Base-by-base conservation (phyloP, 2,797 vertebrate genomes). In the Protonibea diacanthus region DNA sequence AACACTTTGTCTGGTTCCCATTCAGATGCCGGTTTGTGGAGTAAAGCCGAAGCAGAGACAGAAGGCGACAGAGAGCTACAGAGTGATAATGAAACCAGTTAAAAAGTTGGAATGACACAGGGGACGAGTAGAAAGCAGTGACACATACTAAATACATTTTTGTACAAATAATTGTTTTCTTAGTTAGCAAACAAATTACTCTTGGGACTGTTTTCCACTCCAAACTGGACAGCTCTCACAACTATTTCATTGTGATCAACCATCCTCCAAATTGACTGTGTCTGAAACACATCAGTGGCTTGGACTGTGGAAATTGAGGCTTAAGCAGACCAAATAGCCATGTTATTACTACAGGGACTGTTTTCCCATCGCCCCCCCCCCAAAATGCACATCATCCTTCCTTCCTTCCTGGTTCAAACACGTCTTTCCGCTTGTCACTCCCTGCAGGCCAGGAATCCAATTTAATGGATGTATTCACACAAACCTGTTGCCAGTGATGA, bases 391-490 rank as follows among this genome's bases (percentile, higher is more conserved):
- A 81, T 92, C 88, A 89, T 88, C 84, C 88, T 68, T 79, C 73
- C 88, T 68, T 79, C 73, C 87, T 87, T 81, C 83, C 80, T 76
- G 89, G 86, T 89, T 89, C 73, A 89, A 92, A 92, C 76, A 79
- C 76, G 85, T 79, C 75, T 87, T 89, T 86, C 71, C 48, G 56
- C 83, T 86, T 90, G 89, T 91, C 90, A 88, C 70, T 92, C 91
- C 91, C 91, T 88, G 73, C 83, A 89, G 93, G 89, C 90, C 88
- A 78, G 80, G 80, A 94, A 95, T 94, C 93, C 90, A 95, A 95
- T 95, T 94, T 95, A 94, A 93, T 94, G 93, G 92, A 91, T 92
- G 88, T 92, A 93, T 91, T 93, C 94, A 92, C 92, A 91, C 82
- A 78, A 83, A 92, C 88, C 88, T 88, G 86, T 91, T 93, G 92